A percentile compares a stretch with the other conserved stretches of the same genome.
These are phyloP conservation scores for Glyptemys insculpta DNA, from an alignment of 2,797 vertebrate species.

Conservation along the genomic window DNA sequence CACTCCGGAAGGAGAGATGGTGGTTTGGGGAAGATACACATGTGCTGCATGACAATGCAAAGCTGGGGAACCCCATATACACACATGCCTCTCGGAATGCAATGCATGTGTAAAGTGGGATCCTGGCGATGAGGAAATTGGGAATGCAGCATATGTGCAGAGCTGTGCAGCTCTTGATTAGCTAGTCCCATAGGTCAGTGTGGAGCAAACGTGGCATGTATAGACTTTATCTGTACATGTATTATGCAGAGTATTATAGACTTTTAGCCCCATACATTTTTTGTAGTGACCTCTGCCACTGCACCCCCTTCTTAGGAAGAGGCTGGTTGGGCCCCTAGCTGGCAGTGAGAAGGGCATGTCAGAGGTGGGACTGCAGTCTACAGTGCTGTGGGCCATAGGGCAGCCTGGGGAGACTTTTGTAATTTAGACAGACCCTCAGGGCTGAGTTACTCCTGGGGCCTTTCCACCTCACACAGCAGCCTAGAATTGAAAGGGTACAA, in stretches of 20 bases:
- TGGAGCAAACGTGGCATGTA: neutral
- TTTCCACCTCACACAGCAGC: neutral
- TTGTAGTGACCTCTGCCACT: neutral
- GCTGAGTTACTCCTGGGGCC: neutral
- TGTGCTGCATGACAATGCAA: neutral
- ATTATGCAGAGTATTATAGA: neutral
- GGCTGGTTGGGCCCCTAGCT: neutral
- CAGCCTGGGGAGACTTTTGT: neutral
- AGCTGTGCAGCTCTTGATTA: neutral
- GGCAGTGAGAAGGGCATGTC: neutral
- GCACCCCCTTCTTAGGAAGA: neutral
- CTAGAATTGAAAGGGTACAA: neutral
- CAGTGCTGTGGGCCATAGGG: neutral
- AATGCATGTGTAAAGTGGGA: neutral
- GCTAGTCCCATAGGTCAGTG: neutral
- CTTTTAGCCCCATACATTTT: neutral
- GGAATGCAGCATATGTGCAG: neutral
- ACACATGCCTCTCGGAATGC: neutral
- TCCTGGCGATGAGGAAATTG: neutral
- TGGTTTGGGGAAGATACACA: neutral
- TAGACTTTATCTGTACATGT: neutral
- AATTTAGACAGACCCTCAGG: neutral
- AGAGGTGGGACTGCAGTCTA: neutral
- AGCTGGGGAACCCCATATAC: neutral
- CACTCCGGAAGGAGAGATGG: neutral